Conservation (phyloP, 2,888 invertebrate species). For the Scaptomyza parva region DNA sequence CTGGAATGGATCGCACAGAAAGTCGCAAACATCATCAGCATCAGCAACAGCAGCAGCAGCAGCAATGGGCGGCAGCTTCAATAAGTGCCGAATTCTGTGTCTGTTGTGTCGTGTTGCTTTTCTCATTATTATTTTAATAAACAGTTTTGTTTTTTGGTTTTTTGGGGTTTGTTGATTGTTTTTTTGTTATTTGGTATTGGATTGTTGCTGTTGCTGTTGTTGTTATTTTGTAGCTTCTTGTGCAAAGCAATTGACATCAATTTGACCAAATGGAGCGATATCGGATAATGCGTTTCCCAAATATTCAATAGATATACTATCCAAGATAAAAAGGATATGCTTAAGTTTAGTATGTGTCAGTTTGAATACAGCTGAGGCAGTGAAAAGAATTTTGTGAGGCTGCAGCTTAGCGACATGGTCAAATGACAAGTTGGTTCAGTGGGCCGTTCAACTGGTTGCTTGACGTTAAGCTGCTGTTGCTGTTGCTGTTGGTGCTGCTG, state of each 20-base stretch:
- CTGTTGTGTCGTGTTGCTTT: slow-evolving; percentile 39
- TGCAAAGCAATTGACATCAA: slow-evolving; percentile 71
- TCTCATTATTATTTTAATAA: slow-evolving; percentile 54
- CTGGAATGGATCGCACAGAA: slow-evolving; percentile 49
- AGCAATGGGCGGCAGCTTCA: slow-evolving; percentile 42
- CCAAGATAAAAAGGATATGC: slow-evolving; percentile 27
- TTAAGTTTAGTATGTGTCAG: background rate
- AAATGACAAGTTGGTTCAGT: slow-evolving; percentile 78
- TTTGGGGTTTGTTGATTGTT: slow-evolving; percentile 11
- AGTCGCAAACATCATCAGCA: slow-evolving; percentile 46
- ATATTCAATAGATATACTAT: background rate
- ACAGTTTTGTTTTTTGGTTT: slow-evolving; percentile 25
- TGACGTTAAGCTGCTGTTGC: slow-evolving; percentile 36
- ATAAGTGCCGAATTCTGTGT: slow-evolving; percentile 50
- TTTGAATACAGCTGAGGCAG: slow-evolving; percentile 7
- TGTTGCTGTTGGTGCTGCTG: slow-evolving; percentile 11
- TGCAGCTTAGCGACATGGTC: slow-evolving; percentile 61
- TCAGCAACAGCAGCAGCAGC: slow-evolving; percentile 21
- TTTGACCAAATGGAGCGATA: slow-evolving; percentile 39
- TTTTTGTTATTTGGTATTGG: slow-evolving; percentile 20
- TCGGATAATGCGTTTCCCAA: slow-evolving; percentile 37
- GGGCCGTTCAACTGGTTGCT: slow-evolving; percentile 75
- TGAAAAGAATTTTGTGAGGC: slow-evolving; percentile 29
- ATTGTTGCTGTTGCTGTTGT: slow-evolving; percentile 4
- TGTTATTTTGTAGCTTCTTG: slow-evolving; percentile 50